Percentiles rank a stretch among this genome's conserved stretches.
These are phyloP conservation scores for Crossocerus cetratus DNA, from an alignment of 2,888 invertebrate genomes.

Conservation along the genomic window DNA sequence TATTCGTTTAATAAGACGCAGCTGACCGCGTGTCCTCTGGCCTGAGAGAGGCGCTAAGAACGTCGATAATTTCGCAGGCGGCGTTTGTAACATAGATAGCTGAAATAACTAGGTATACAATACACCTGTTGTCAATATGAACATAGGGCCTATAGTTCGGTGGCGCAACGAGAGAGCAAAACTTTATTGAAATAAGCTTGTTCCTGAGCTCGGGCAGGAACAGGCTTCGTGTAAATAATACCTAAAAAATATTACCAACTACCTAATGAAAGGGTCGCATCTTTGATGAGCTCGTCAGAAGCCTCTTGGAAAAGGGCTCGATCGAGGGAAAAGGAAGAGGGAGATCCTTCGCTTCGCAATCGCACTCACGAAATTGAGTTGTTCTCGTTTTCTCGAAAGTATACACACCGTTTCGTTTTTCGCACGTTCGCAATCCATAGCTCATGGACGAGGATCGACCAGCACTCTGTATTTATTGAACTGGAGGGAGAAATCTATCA, in stretches of 20 bases:
- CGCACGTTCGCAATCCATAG: slow-evolving; percentile 32
- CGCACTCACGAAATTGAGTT: slow-evolving; percentile 40
- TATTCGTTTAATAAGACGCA: slow-evolving; percentile 17
- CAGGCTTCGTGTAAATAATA: slow-evolving; percentile 67
- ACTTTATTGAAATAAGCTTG: slow-evolving; percentile 68
- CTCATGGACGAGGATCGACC: slow-evolving; percentile 29
- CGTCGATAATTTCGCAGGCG: slow-evolving; percentile 42
- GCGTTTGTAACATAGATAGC: slow-evolving; percentile 71
- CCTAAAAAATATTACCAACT: slow-evolving; percentile 35
- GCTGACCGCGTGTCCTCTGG: slow-evolving; percentile 42
- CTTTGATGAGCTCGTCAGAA: slow-evolving; percentile 28
- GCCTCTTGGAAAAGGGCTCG: slow-evolving; percentile 11
- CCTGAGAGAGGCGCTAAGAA: slow-evolving; percentile 29
- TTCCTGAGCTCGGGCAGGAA: slow-evolving; percentile 44
- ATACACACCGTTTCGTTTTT: slow-evolving; percentile 30
- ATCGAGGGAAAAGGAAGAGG: background rate
- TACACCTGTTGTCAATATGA: slow-evolving; percentile 74
- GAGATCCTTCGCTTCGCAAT: slow-evolving; percentile 36
- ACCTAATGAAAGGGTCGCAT: slow-evolving; percentile 21
- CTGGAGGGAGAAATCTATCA: background rate
- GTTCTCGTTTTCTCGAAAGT: slow-evolving; percentile 30
- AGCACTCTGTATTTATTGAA: background rate
- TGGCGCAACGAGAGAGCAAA: slow-evolving; percentile 62
- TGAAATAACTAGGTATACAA: slow-evolving; percentile 68
- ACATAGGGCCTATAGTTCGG: slow-evolving; percentile 69